phyloP scores from a whole-genome alignment of 2,888 invertebrate species.

The Harpalus rubripes region DNA sequence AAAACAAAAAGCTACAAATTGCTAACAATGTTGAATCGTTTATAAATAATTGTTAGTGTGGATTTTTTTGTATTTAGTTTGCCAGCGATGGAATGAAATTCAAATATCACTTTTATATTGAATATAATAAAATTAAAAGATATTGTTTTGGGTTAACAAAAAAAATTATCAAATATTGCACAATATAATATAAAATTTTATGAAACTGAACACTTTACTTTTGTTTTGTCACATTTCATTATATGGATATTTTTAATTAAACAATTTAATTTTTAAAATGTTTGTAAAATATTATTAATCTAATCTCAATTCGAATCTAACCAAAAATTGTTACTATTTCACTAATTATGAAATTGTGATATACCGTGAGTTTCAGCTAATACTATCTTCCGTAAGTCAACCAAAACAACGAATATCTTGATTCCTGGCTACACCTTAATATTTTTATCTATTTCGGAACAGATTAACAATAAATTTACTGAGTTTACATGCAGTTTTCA shows the following conservation, averaged over 20 bases:
- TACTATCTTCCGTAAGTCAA: too few relatives aligned
- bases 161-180: background rate
- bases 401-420: too few relatives aligned
- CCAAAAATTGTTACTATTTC: too few relatives aligned
- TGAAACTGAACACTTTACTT: background rate
- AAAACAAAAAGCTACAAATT: conserved; percentile 26
- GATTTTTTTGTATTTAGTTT: background rate
- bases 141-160: background rate
- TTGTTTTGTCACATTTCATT: background rate
- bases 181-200: background rate
- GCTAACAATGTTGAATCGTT: conserved; percentile 34
- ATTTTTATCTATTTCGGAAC: too few relatives aligned
- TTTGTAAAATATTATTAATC: too few relatives aligned
- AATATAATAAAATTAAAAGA: background rate
- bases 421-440: too few relatives aligned
- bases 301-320: too few relatives aligned
- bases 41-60: conserved; percentile 1
- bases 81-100: background rate
- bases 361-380: too few relatives aligned
- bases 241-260: background rate
- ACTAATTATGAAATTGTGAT: too few relatives aligned
- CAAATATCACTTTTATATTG: background rate
- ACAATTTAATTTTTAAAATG: too few relatives aligned
- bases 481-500: too few relatives aligned
- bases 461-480: too few relatives aligned